These are phyloP conservation scores for Hydropsyche betteni DNA, from an alignment of 2,888 invertebrate species.

Conservation along the genomic window DNA sequence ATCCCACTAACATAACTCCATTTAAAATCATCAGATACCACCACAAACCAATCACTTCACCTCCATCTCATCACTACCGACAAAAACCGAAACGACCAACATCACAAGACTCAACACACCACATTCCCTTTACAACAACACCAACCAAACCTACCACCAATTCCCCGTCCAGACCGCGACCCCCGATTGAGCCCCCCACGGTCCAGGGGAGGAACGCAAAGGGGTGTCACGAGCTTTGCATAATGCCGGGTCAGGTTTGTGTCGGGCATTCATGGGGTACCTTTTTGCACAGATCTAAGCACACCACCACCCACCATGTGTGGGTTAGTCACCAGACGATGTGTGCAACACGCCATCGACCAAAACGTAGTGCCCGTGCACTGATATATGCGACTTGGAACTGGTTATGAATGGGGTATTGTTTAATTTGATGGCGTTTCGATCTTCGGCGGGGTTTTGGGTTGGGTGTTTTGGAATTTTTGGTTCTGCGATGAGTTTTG, in stretches of 20 bases:
- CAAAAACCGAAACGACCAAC: too few species aligned
- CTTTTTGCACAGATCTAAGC: conserved; percentile 48
- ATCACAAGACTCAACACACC: too few species aligned
- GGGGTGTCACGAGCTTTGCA: conserved; percentile 50
- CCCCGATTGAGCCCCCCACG: conserved; percentile 13
- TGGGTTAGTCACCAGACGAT: background rate
- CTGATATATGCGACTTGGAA: conserved; percentile 25
- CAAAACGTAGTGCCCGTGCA: background rate
- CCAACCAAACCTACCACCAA: background rate
- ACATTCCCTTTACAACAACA: background rate
- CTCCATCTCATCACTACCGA: too few species aligned
- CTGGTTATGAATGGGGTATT: background rate
- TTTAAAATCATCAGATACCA: too few species aligned
- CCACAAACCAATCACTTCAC: too few species aligned
- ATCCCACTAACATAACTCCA: too few species aligned
- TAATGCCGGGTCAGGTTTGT: conserved; percentile 51
- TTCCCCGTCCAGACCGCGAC: background rate
- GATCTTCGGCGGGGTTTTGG: too few species aligned
- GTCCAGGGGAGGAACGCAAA: conserved; percentile 35
- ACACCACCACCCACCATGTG: background rate
- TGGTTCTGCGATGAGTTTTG: too few species aligned
- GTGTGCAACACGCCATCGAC: background rate
- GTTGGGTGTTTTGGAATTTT: too few species aligned
- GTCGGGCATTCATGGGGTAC: conserved; percentile 46
- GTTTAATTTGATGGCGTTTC: too few species aligned